Base-by-base conservation (phyloP, 2,113 vertebrate species). In the Phyllostomus hastatus region DNA sequence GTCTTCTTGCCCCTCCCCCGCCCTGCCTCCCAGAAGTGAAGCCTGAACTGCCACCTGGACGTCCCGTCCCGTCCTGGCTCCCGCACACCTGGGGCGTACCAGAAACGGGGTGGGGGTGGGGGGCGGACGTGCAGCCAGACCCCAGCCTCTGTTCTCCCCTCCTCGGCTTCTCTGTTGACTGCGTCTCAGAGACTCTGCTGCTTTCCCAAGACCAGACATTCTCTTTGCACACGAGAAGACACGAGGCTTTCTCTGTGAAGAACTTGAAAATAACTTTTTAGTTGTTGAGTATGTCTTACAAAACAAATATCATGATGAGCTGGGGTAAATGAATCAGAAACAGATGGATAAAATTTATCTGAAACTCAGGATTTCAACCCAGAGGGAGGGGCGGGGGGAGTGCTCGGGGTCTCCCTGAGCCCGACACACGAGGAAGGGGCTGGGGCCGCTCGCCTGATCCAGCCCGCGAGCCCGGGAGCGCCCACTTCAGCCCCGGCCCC, bases 301-400 rank as follows among this genome's bases (percentile, higher is more conserved):
- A 94, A 97, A 94, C 93, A 96, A 96, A 88, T 95, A 97, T 84
- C 91, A 50, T 95, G 97, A 97, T 97, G 97, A 91, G 83, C 54
- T 96, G 80, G 94, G 89, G 66, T 93, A 97, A 96, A 96, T 26
- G 97, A 97, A 97, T 97, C 96, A 96, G 96, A 97, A 97, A 95
- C 97, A 97, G 97, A 97, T 97, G 96, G 97, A 83, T 90, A 81
- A 73, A 61, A 85, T 97, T 92, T 91, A 96, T 93, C 97, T 95
- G 91, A 81, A 92, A 97, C 80, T 90, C 84, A 97, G 93, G 95
- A 87, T 95, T 90, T 96, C 89, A 96, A 84, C 80, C 89, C 80
- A 82, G 93, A 90, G 86, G 80, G 83, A 91, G 54, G 78, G 76
- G 48, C 72, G 33, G 33, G 70, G 64, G 54, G 61, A 75, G 78